Percentiles rank a stretch among this genome's conserved stretches.
Evolutionary conservation across 2,888 invertebrate genomes (phyloP).

Genomic region (Gari tellinella): DNA sequence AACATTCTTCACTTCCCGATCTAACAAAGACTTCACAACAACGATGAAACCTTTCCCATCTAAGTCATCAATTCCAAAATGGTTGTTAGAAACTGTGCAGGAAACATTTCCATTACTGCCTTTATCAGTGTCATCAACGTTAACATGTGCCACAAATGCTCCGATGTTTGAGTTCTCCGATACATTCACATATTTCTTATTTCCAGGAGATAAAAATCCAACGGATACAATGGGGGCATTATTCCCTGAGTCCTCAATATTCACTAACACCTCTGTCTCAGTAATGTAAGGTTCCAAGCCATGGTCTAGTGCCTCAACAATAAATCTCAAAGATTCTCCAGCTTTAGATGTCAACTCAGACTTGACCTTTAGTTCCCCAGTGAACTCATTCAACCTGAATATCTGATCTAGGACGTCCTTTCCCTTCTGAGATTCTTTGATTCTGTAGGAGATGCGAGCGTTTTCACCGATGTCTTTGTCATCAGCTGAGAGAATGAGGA

Average conservation of each 20-base stretch:
- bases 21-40: slow-evolving; percentile 85
- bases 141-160: slow-evolving; percentile 90
- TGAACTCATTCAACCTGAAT: slow-evolving; percentile 68
- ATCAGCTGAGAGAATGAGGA: slow-evolving; percentile 88
- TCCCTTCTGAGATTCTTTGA: slow-evolving; percentile 66
- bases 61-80: slow-evolving; percentile 45
- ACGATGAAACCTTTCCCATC: slow-evolving; percentile 77
- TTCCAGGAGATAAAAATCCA: slow-evolving; percentile 54
- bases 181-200: slow-evolving; percentile 57
- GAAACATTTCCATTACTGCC: slow-evolving; percentile 93
- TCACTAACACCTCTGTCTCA: slow-evolving; percentile 70
- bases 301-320: slow-evolving; percentile 74
- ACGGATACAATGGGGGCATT: slow-evolving; percentile 89
- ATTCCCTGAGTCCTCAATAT: slow-evolving; percentile 94
- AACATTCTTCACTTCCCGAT: slow-evolving; percentile 69
- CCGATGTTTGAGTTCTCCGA: slow-evolving; percentile 71
- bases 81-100: slow-evolving; percentile 59
- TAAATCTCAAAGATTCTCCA: slow-evolving; percentile 66
- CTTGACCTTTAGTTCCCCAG: slow-evolving; percentile 73
- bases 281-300: slow-evolving; percentile 70
- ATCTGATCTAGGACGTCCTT: slow-evolving; percentile 53
- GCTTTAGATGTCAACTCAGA: slow-evolving; percentile 67
- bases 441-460: slow-evolving; percentile 86
- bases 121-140: slow-evolving; percentile 92
- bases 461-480: slow-evolving; percentile 94